These are phyloP conservation scores for Pachyseris speciosa DNA, from an alignment of 64 coral and sea anemone genomes.

Conservation along the genomic window DNA sequence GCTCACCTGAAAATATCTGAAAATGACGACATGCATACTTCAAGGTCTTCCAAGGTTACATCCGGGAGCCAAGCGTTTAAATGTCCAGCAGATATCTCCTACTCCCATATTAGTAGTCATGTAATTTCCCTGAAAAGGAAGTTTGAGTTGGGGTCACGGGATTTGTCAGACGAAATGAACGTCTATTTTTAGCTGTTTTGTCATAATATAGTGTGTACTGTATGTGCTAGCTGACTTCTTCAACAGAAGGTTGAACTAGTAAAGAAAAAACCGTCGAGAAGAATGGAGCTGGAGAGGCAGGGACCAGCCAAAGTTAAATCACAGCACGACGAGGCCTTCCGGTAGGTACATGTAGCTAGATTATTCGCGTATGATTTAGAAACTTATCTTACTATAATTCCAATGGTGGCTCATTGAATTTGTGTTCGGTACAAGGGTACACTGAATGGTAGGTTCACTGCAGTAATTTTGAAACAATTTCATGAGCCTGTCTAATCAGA, in stretches of 20 bases:
- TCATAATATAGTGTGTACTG: no score
- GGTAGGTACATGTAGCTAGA: constrained; percentile 15
- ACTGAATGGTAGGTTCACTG: no score
- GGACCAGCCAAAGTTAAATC: constrained; percentile 71
- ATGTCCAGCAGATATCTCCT: neutral
- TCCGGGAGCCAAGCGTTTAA: neutral
- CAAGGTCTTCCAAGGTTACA: neutral
- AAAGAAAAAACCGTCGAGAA: neutral
- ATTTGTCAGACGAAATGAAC: neutral
- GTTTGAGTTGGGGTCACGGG: neutral
- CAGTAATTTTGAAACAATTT: no score
- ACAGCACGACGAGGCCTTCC: constrained; percentile 87
- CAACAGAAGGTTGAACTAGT: neutral
- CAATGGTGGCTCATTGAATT: no score
- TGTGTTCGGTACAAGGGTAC: no score
- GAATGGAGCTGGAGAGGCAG: constrained; percentile 87
- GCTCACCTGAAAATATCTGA: no score
- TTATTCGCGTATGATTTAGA: no score
- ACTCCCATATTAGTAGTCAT: neutral
- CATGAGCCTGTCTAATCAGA: no score
- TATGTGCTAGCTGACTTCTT: neutral
- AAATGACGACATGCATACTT: neutral
- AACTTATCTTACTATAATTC: no score
- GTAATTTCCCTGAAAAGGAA: neutral
- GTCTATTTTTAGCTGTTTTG: constrained; percentile 53